Percentiles rank a stretch among this genome's conserved stretches.
Conservation (phyloP, 2,113 vertebrate species). For the Larimichthys crocea region DNA sequence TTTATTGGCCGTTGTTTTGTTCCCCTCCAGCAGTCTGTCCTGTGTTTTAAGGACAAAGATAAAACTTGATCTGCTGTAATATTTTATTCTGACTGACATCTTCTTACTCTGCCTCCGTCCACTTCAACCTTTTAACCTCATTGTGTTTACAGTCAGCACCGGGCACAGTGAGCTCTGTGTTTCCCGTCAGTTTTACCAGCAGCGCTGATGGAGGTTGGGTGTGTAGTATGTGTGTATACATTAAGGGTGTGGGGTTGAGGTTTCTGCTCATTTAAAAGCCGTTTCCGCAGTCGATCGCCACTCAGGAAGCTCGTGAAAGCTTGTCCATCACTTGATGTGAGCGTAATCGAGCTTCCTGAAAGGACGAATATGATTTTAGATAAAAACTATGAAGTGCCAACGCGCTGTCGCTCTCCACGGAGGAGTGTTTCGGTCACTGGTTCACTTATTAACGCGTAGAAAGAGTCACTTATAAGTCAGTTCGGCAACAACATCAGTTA, state of each 20-base stretch:
- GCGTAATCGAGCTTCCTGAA: background rate
- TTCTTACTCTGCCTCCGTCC: background rate
- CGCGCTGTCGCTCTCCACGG: background rate
- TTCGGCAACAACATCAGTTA: background rate
- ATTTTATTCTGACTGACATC: background rate
- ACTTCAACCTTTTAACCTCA: slow-evolving; percentile 13
- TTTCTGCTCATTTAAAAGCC: slow-evolving; percentile 17
- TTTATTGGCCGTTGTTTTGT: no score
- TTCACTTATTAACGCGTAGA: slow-evolving; percentile 56
- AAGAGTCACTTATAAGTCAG: slow-evolving; percentile 49
- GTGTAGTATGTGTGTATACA: background rate
- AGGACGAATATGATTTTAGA: background rate
- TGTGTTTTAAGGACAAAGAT: no score
- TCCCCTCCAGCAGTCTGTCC: background rate
- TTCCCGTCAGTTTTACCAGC: slow-evolving; percentile 18
- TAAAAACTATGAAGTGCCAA: background rate
- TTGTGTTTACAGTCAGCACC: background rate
- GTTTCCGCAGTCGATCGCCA: background rate
- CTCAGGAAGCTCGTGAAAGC: slow-evolving; percentile 27
- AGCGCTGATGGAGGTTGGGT: background rate
- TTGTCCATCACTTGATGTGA: background rate
- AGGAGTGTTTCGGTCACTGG: background rate
- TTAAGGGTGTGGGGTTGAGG: background rate
- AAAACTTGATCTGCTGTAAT: background rate
- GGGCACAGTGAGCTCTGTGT: background rate